Base-by-base conservation (phyloP, 2,113 vertebrate genomes). In the Dromas ardeola region DNA sequence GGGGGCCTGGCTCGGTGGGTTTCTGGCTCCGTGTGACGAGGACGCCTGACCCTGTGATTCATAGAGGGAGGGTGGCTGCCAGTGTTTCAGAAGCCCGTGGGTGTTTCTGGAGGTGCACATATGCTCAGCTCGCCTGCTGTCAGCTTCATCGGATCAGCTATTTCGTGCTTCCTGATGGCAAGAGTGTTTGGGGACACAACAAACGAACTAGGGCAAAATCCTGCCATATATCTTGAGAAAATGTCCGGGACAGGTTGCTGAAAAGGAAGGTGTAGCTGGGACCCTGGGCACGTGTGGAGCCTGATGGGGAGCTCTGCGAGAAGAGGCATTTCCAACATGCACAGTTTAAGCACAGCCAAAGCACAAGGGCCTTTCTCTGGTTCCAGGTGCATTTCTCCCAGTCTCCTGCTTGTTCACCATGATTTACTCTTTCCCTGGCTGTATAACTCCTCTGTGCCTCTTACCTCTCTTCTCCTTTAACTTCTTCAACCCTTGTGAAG, bases 241-340 rank as follows among this genome's bases (percentile, higher is more conserved):
- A 71, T 18, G 27, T 9, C 8, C 2, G 3, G 43, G n/a, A 38
- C 3, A 22, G 6, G 12, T 18, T 74, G 38, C 42, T 91, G 34
- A 53, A 86, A 52, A 81, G 5, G 40, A 36, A 61, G 25, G 25
- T 18, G 19, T 26, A 36, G 25, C 43, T 85, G 70, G 36, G 58
- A 13, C n/a, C 16, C 22, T 34, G 34, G 15, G n/a, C 13, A 21
- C 0, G 0, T 12, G 5, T 49, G 73, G 79, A 77, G 36, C 49
- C n/a, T 45, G 29, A 27, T 23, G 34, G 16, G 29, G 23, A 76
- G 40, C 65, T 86, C 58, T 87, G 36, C 0, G 2, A 62, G 45
- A 36, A 59, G n/a, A 42, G 27, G 10, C 14, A 5, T 56, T 65
- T 45, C 45, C 15, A 21, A 13, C 10, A 6, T 26, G 34, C 30